Evolutionary conservation across 2,797 vertebrate genomes (phyloP), one percentile per base, ranked within the genome.

Genomic region (Zalophus californianus): DNA sequence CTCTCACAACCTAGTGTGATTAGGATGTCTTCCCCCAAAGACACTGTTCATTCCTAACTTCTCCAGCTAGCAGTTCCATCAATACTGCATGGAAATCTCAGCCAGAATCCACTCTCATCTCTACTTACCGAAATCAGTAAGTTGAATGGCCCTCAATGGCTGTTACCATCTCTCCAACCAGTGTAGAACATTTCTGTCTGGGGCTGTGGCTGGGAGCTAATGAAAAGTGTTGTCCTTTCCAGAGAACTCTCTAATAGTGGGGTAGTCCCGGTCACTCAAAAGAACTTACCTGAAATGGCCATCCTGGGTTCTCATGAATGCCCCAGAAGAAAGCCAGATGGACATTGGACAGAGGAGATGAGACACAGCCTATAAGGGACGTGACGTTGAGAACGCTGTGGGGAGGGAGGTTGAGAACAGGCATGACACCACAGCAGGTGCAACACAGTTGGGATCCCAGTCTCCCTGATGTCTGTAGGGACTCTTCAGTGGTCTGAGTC

Each of bases 71-170:
- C 73, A 64, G 4, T 91, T 96, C 91, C 20, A 35, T 58, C 83
- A 86, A 27, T 41, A 66, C 54, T 60, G 9, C 72, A 21, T 89
- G 44, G 18, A 96, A 91, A n/a, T 78, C 48, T 86, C 83, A 62
- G 48, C 86, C n/a, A 93, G 58, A 88, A 84, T 85, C 29, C 41
- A 48, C 78, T 90, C 56, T 91, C n/a, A 29, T 72, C 48, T 82
- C 38, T 78, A 16, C 56, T 89, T 89, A 44, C 38, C 82, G 29
- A 86, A 62, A 27, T 86, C 83, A 91, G n/a, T 95, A 54, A 60
- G 44, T 75, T 75, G n/a, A 83, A n/a, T 62, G 32, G 66, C 12
- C 83, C 56, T 90, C 78, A 58, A 27, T 79, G 93, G 60, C 56
- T 48, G 1, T 77, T 88, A 73, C 54, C 50, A 13, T 50, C 73